Percentiles rank a stretch among this genome's conserved stretches.
phyloP scores from a whole-genome alignment of 2,888 invertebrate genomes.

The Rhorus exstirpatorius region DNA sequence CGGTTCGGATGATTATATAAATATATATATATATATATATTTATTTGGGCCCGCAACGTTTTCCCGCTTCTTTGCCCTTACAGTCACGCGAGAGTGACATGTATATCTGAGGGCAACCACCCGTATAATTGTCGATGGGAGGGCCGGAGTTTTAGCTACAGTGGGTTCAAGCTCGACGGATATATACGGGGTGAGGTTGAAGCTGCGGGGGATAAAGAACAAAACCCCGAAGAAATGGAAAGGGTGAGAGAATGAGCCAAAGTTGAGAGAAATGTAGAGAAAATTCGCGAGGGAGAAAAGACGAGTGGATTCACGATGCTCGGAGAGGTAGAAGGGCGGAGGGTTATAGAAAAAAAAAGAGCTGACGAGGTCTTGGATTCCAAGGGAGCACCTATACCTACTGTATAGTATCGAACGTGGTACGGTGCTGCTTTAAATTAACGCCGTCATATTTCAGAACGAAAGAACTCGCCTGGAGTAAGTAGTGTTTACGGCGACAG shows the following conservation, averaged over 20 bases:
- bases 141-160: constrained; percentile 62
- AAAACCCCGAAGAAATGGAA: constrained; percentile 65
- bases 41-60: constrained; percentile 71
- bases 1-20: constrained; percentile 34
- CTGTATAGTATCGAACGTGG: constrained; percentile 78
- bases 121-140: constrained; percentile 84
- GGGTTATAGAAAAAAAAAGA: constrained; percentile 79
- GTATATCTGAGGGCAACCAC: constrained; percentile 84
- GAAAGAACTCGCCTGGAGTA: constrained; percentile 58
- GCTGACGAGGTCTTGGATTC: constrained; percentile 77
- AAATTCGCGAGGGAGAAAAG: constrained; percentile 52
- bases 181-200: constrained; percentile 25
- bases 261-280: constrained; percentile 57
- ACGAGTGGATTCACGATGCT: constrained; percentile 59
- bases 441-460: constrained; percentile 85
- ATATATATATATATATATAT: constrained; percentile 28
- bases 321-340: constrained; percentile 73
- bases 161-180: constrained; percentile 30
- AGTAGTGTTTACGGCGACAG: constrained; percentile 33
- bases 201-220: constrained; percentile 46
- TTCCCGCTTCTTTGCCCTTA: constrained; percentile 79
- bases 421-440: constrained; percentile 83
- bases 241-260: constrained; percentile 66
- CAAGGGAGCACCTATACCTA: constrained; percentile 15
- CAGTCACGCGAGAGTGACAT: constrained; percentile 84